These are phyloP conservation scores for Bugulina stolonifera DNA, from an alignment of 2,888 invertebrate species.

Conservation along the genomic window DNA sequence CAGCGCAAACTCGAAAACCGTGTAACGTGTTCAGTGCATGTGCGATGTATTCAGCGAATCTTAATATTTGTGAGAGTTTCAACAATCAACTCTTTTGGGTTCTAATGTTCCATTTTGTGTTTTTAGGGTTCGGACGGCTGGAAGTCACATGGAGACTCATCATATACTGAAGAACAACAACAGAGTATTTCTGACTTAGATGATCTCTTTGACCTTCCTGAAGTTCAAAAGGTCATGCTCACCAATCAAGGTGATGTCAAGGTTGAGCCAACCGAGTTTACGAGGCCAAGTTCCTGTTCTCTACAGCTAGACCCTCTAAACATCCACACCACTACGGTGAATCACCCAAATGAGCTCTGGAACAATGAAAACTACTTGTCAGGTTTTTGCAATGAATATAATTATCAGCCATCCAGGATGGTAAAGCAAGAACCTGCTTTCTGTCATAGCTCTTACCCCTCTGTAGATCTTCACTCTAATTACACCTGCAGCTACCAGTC, in stretches of 20 bases:
- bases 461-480: not conserved
- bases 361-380: not conserved
- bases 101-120: not conserved
- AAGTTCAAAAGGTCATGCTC: not conserved
- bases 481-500: not conserved
- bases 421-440: not conserved
- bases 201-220: not conserved
- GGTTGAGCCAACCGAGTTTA: constrained; percentile 1
- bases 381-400: not conserved
- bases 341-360: not conserved
- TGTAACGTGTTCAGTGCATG: not conserved
- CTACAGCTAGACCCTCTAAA: too few relatives aligned
- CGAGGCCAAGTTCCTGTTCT: not conserved
- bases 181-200: not conserved
- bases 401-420: not conserved
- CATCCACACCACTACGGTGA: not conserved
- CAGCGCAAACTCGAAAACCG: not conserved
- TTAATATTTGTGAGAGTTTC: too few relatives aligned
- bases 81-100: too few relatives aligned
- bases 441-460: not conserved
- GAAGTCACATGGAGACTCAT: not conserved
- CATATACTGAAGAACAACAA: not conserved
- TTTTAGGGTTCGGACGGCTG: constrained; percentile 12
- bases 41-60: too few relatives aligned
- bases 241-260: constrained; percentile 2